Conservation (phyloP, 2,888 invertebrate species). For the Entomobrya multifasciata region DNA sequence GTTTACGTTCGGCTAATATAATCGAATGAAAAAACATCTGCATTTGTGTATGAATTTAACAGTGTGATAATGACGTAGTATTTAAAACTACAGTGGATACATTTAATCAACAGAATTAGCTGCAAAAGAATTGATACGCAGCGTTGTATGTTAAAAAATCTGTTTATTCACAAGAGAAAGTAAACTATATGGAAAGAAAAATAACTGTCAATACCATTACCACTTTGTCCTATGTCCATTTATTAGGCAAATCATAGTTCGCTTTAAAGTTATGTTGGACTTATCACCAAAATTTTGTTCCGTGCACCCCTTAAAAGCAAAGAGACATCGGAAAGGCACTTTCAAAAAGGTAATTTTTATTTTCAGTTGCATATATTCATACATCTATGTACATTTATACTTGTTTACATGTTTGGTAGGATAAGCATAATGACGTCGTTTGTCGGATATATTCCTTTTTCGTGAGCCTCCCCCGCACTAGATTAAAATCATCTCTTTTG, state of each 20-base stretch:
- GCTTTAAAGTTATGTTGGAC: no score
- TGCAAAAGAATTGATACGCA: not conserved
- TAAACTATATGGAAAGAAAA: not conserved
- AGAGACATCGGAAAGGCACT: not conserved
- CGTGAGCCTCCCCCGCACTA: constrained; percentile 67
- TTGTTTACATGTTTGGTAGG: no score
- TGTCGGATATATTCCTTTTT: no score
- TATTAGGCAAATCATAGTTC: no score
- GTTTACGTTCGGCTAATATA: not conserved
- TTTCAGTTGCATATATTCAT: not conserved
- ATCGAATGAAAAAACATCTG: not conserved
- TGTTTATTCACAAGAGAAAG: constrained; percentile 4
- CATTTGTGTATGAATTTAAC: not conserved
- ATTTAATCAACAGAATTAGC: constrained; percentile 20
- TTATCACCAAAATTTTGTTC: no score
- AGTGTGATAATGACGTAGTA: constrained; percentile 51
- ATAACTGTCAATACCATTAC: constrained; percentile 57
- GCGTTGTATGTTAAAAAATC: not conserved
- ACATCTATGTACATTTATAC: not conserved
- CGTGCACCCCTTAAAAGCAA: no score
- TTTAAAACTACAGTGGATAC: constrained; percentile 24
- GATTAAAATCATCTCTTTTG: no score
- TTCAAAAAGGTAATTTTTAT: not conserved
- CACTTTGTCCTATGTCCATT: constrained; percentile 19
- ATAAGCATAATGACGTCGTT: no score